These are phyloP conservation scores for Champsocephalus esox DNA, from an alignment of 2,797 vertebrate species.

Conservation along the genomic window DNA sequence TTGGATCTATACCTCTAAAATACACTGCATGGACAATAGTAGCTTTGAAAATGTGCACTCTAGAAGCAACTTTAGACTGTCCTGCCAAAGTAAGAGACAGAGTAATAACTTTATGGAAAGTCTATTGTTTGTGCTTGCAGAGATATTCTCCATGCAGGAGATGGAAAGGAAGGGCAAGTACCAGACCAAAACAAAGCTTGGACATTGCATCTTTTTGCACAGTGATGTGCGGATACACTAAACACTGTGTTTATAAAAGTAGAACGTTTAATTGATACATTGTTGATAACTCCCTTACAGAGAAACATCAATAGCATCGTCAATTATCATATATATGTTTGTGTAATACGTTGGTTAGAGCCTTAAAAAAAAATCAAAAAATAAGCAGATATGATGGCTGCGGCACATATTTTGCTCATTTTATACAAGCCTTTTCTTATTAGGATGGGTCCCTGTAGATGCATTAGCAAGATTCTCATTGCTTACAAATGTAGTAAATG, in stretches of 20 bases:
- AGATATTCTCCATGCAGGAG: slow-evolving; percentile 6
- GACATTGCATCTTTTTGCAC: background rate
- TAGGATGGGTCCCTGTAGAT: background rate
- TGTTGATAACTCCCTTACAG: background rate
- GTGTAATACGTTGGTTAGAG: background rate
- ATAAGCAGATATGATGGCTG: background rate
- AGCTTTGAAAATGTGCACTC: background rate
- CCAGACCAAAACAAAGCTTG: slow-evolving; percentile 7
- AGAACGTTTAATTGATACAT: background rate
- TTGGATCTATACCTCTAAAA: background rate
- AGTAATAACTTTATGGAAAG: background rate
- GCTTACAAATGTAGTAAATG: slow-evolving; percentile 30
- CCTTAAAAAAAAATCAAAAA: background rate
- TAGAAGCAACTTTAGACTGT: too few relatives aligned
- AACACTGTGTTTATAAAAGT: background rate
- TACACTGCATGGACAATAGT: background rate
- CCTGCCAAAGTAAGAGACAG: too few relatives aligned
- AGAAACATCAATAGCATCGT: background rate
- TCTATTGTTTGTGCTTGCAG: slow-evolving; percentile 8
- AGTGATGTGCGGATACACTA: background rate
- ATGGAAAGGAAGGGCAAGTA: slow-evolving; percentile 5
- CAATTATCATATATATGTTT: background rate
- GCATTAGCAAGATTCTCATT: slow-evolving; percentile 2
- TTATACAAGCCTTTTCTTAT: background rate
- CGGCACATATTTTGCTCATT: background rate